Conservation (phyloP, 2,113 vertebrate genomes). For the Oreocharis arfaki region DNA sequence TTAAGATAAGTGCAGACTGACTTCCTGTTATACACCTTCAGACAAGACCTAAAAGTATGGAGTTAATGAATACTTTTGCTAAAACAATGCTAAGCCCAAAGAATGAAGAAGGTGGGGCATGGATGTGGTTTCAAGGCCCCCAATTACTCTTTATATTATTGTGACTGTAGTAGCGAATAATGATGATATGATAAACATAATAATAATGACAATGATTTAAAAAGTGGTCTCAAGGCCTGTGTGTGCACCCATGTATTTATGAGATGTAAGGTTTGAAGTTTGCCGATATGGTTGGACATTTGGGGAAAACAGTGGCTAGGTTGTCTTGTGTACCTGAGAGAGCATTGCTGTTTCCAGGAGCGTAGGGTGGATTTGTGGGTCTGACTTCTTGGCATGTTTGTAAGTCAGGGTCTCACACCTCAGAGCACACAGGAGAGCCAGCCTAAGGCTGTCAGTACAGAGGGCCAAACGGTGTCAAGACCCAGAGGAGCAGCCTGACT, state of each 20-base stretch:
- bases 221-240: not conserved
- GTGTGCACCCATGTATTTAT: not conserved
- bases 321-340: not conserved
- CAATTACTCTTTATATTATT: not conserved
- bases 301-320: not conserved
- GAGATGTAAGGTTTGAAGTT: not conserved
- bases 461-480: fast-evolving
- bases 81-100: not conserved
- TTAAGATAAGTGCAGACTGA: not conserved
- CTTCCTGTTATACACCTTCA: not conserved
- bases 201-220: not conserved
- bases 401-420: not conserved
- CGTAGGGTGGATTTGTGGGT: not conserved
- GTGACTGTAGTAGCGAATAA: not conserved
- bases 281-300: fast-evolving
- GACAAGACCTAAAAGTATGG: not conserved
- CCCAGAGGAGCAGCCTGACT: not conserved
- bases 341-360: not conserved
- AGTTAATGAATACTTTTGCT: not conserved
- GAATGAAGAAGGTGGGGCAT: not conserved
- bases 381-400: not conserved
- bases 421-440: not conserved
- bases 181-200: not conserved
- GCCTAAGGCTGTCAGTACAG: not conserved
- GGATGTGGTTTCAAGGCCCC: not conserved